phyloP scores from a whole-genome alignment of 2,888 invertebrate species.

The Eupithecia subumbrata region DNA sequence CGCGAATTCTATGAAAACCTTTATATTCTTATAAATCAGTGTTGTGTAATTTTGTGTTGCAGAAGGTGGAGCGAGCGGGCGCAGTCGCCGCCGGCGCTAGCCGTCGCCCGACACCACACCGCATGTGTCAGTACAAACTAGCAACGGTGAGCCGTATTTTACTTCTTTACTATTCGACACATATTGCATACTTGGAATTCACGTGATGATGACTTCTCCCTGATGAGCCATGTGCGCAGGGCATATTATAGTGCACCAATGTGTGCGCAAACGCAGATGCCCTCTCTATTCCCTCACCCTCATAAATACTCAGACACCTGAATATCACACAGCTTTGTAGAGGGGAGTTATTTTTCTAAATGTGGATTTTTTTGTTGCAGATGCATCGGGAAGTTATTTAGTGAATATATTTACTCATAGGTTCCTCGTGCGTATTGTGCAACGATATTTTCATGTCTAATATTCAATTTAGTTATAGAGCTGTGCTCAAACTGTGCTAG shows the following conservation, averaged over 20 bases:
- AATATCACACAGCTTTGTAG: not conserved
- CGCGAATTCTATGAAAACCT: not conserved
- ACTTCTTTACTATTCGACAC: not conserved
- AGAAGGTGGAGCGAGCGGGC: not conserved
- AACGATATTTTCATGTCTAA: not conserved
- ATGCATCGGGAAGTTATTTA: conserved; percentile 48
- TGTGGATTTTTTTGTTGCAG: conserved; percentile 46
- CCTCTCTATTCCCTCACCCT: not conserved
- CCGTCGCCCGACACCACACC: not conserved
- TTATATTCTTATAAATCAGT: not conserved
- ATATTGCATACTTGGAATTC: too few relatives aligned
- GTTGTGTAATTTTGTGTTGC: not conserved
- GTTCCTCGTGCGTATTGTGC: conserved; percentile 8
- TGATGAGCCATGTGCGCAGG: too few relatives aligned
- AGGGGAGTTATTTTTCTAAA: not conserved
- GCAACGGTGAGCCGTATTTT: not conserved
- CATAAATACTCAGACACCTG: not conserved
- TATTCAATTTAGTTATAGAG: not conserved
- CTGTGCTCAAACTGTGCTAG: not conserved
- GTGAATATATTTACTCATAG: conserved; percentile 41
- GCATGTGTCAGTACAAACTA: not conserved
- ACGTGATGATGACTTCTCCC: too few relatives aligned
- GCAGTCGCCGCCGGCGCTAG: not conserved
- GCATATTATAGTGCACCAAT: too few relatives aligned
- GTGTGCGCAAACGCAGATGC: too few relatives aligned